A percentile compares a stretch with the other conserved stretches of the same genome.
These are phyloP conservation scores for Zaprionus lineosus DNA, from an alignment of 2,888 invertebrate genomes.

Conservation along the genomic window DNA sequence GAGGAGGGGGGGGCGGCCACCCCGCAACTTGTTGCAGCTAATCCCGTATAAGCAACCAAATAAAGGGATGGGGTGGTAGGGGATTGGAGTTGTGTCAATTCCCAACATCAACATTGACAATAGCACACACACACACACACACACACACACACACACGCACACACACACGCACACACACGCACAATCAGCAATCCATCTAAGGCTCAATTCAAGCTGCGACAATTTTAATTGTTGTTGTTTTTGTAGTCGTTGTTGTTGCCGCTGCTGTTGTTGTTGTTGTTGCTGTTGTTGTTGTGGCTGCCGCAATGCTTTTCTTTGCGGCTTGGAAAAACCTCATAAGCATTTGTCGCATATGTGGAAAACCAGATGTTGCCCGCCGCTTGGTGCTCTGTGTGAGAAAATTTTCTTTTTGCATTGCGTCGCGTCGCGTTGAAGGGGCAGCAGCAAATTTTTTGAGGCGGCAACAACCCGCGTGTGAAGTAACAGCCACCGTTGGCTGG, in stretches of 20 bases:
- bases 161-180: slow-evolving; percentile 2
- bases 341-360: slow-evolving; percentile 66
- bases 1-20: too few relatives aligned
- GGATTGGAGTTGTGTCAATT: slow-evolving; percentile 17
- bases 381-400: slow-evolving; percentile 56
- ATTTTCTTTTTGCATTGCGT: slow-evolving; percentile 52
- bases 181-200: slow-evolving; percentile 58
- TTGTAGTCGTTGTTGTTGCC: slow-evolving; percentile 15
- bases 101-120: slow-evolving; percentile 24
- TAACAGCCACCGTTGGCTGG: slow-evolving; percentile 39
- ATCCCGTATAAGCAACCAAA: slow-evolving; percentile 55
- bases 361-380: slow-evolving; percentile 60
- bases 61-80: slow-evolving; percentile 42
- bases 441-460: slow-evolving; percentile 33
- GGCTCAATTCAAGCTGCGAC: slow-evolving; percentile 55
- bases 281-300: slow-evolving; percentile 15
- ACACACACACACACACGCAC: slow-evolving; percentile 2
- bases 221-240: slow-evolving; percentile 60
- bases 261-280: slow-evolving; percentile 22
- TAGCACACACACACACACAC: slow-evolving; percentile 15
- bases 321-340: slow-evolving; percentile 54
- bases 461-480: slow-evolving; percentile 66
- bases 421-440: slow-evolving; percentile 42
- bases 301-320: slow-evolving; percentile 48
- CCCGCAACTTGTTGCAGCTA: slow-evolving; percentile 40